Conservation (phyloP, 2,888 invertebrate species). For the Mallateleia sp. region DNA sequence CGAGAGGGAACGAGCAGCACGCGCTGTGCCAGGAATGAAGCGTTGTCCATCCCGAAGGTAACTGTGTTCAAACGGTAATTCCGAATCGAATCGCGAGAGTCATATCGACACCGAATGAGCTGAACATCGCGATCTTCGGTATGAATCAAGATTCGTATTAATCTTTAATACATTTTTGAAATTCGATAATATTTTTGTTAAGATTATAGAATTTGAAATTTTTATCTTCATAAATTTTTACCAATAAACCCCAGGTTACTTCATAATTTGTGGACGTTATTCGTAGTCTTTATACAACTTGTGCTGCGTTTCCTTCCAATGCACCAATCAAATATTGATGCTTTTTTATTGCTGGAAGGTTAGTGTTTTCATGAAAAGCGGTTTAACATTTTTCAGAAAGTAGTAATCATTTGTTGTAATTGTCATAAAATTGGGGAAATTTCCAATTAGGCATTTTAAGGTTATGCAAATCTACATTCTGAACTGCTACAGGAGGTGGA, state of each 20-base stretch:
- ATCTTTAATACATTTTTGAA: too few species aligned
- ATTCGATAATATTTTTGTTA: too few species aligned
- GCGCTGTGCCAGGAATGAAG: too few species aligned
- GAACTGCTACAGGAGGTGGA: too few species aligned
- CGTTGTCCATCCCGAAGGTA: too few species aligned
- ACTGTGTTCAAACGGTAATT: too few species aligned
- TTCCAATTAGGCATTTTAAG: slow-evolving; percentile 18
- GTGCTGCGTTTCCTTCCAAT: slow-evolving; percentile 56
- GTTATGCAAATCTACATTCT: neutral
- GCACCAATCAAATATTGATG: slow-evolving; percentile 73
- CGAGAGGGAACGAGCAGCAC: too few species aligned
- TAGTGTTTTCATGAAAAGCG: slow-evolving; percentile 71
- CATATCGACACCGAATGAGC: too few species aligned
- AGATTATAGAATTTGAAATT: slow-evolving; percentile 74
- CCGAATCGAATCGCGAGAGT: too few species aligned
- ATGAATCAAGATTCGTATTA: too few species aligned
- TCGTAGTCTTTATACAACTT: slow-evolving; percentile 74
- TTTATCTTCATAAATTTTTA: slow-evolving; percentile 72
- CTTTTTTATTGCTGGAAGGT: slow-evolving; percentile 71
- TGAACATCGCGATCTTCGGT: too few species aligned
- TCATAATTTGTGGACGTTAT: slow-evolving; percentile 75
- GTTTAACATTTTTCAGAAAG: slow-evolving; percentile 73
- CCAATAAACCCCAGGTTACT: slow-evolving; percentile 72
- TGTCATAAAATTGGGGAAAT: slow-evolving; percentile 74
- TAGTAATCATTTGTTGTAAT: slow-evolving; percentile 69